Evolutionary conservation across 2,797 vertebrate genomes (phyloP), one percentile per base, ranked within the genome.

Genomic region (Bradypodion pumilum): DNA sequence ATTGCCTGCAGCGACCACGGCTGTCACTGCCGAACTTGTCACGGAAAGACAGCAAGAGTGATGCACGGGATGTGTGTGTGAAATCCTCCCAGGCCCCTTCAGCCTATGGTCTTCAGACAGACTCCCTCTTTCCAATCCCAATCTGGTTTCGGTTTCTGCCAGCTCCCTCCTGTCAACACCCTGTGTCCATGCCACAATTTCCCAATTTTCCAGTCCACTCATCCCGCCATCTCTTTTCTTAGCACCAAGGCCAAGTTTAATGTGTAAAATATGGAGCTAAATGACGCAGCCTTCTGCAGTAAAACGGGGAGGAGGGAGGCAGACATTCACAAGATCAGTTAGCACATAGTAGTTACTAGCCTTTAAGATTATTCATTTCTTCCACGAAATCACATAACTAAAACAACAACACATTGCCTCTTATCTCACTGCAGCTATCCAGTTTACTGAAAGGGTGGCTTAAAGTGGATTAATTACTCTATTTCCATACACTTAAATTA

Each of bases 281-380:
- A 42, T 85, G 84, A 85, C 84, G 65, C 84, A 85, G 79, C 84
- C 79, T 85, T 81, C 84, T 77, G 84, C 84, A 85, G 84, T 81
- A 85, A 85, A 81, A 85, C 29, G 35, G 29, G 73, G 74, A 74
- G 84, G 73, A 69, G 65, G 84, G 15, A 49, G 27, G 60, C 60
- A 72, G 73, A 35, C 78, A 63, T 85, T 72, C 73, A 81, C 52
- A 85, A 77, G 78, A 81, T 52, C 84, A 77, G 42, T 77, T 63
- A 70, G 70, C 74, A 52, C 56, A 70, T 1, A 25, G 76, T 70
- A 25, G 69, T 37, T 25, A 42, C 80, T 62, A 75, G 19, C 32
- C 32, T 70, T 32, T 46, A 25, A 68, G 65, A 4, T 49, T 60
- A n/a, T 12, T 52, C 0, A 3, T 60, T 80, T 40, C 21, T 19